Percentiles rank a stretch among this genome's conserved stretches.
These are phyloP conservation scores for Semnornis frantzii DNA, from an alignment of 2,113 vertebrate genomes.

Conservation along the genomic window DNA sequence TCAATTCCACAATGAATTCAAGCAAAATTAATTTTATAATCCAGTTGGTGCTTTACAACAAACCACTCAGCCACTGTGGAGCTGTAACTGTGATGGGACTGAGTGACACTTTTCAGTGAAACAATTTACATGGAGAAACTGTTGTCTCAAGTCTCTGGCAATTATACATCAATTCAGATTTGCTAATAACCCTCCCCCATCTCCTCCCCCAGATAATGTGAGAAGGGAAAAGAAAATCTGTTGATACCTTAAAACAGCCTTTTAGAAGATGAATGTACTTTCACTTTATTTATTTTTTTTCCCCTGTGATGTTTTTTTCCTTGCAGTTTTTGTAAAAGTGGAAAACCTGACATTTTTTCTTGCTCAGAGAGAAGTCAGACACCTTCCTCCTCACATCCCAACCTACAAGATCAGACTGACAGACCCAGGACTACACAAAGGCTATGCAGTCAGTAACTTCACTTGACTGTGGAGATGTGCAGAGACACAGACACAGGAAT, in stretches of 20 bases:
- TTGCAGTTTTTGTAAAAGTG: background rate
- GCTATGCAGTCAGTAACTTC: background rate
- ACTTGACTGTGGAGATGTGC: background rate
- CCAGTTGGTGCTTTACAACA: background rate
- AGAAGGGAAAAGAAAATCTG: conserved; percentile 24
- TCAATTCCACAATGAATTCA: background rate
- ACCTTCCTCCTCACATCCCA: background rate
- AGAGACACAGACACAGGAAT: background rate
- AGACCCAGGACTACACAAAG: background rate
- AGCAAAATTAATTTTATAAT: background rate
- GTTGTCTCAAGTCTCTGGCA: conserved; percentile 49
- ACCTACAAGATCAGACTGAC: background rate
- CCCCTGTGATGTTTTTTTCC: background rate
- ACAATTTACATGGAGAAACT: conserved; percentile 51
- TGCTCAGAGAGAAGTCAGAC: conserved; percentile 23
- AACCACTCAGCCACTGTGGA: background rate
- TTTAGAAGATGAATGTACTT: conserved; percentile 33
- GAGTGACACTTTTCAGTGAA: conserved; percentile 59
- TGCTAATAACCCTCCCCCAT: conserved; percentile 42
- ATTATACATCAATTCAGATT: conserved; percentile 52
- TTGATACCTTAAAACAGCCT: conserved; percentile 43
- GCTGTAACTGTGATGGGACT: background rate
- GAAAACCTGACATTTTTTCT: conserved; percentile 41
- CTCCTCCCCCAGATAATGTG: conserved; percentile 10
- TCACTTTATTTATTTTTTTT: background rate